Percentiles rank a stretch among this genome's conserved stretches.
Conservation (phyloP, 2,888 invertebrate species). For the Cremastobaeus sp. region DNA sequence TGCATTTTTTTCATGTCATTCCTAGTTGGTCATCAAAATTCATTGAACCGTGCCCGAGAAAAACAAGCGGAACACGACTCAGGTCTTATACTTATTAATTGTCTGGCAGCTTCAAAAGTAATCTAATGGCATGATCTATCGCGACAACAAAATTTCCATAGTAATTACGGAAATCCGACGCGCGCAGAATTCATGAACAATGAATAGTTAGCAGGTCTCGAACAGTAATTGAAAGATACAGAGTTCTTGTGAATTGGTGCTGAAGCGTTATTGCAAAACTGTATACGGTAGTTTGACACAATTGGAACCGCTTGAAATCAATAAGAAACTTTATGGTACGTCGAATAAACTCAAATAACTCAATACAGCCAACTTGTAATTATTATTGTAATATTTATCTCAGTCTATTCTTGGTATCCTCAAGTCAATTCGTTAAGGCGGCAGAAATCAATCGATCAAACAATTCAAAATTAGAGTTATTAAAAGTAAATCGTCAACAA, state of each 20-base stretch:
- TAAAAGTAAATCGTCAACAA: no score
- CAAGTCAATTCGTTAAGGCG: no score
- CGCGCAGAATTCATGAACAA: conserved; percentile 46
- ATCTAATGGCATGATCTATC: conserved; percentile 32
- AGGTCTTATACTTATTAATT: conserved; percentile 24
- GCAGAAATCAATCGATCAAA: no score
- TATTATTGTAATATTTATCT: no score
- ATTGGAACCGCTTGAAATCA: conserved; percentile 20
- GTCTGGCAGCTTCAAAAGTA: conserved; percentile 13
- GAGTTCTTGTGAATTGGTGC: conserved; percentile 28
- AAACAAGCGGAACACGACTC: no score
- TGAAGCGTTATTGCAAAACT: conserved; percentile 34
- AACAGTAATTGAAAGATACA: conserved; percentile 45
- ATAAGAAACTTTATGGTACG: conserved; percentile 13
- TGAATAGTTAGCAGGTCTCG: conserved; percentile 44
- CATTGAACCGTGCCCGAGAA: no score
- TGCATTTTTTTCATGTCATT: background rate
- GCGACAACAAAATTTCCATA: conserved; percentile 42
- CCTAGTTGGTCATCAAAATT: no score
- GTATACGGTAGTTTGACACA: conserved; percentile 1
- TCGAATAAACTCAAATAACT: conserved; percentile 4
- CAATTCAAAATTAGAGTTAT: no score
- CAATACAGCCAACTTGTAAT: background rate
- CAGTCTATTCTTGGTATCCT: no score
- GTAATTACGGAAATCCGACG: conserved; percentile 50